Evolutionary conservation across 2,888 invertebrate species (phyloP), one percentile per base, ranked within the genome.

Genomic region (Chrysotoxum bicinctum): DNA sequence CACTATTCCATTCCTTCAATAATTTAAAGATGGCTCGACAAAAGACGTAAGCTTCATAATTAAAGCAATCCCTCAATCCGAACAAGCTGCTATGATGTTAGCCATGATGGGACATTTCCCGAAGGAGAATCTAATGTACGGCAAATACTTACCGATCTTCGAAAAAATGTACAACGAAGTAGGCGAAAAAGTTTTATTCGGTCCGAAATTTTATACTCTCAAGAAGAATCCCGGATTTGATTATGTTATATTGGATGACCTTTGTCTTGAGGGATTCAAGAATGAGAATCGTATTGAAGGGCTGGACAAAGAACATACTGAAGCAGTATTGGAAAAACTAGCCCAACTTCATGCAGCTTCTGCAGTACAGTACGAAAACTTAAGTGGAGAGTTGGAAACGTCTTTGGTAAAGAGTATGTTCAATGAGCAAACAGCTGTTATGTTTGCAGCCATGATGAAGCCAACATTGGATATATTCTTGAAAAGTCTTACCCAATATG

Each of bases 281-380:
- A 91, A 90, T 69, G 88, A 87, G 7, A 88, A 90, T 80, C 89
- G 91, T 0, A 85, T 88, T 0, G 79, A 89, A 16, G 90, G 91
- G 8, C 70, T 91, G 2, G 89, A 88, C 69, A 74, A 87, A 35
- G 74, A 68, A 3, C 90, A 91, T 56, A 89, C 89, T 0, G 85
- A 90, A 73, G 62, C 88, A 5, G 89, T 88, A 0, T 78, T 91
- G 1, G 79, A 81, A 54, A 90, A 90, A 43, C 69, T 91, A 23
- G 90, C 91, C 2, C 87, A 91, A 43, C 82, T 90, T 45, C 91
- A 91, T 88, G 91, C 91, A 0, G 90, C 89, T 0, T 91, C 91
- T 0, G 91, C 89, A 0, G 88, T 89, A n/a, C 83, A 82, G 10
- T 89, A 88, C 0, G 88, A 87, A 37, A 66, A 80, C 0, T 52